phyloP scores from a whole-genome alignment of 1,140 invertebrate genomes.

The Calephelis virginiensis region DNA sequence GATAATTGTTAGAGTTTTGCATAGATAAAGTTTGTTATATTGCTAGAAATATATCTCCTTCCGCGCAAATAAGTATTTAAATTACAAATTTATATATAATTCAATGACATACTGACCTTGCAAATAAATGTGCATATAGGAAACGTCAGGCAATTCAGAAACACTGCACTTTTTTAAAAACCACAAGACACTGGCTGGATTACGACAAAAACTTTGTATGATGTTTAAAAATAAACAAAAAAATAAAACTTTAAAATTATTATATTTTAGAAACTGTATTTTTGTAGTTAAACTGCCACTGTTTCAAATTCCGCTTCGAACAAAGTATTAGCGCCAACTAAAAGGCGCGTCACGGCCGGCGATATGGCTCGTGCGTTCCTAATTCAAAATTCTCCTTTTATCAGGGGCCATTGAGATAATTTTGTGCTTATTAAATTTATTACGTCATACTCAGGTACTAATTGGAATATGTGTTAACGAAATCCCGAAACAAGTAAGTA shows the following conservation, averaged over 20 bases:
- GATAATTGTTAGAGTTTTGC: too few species aligned
- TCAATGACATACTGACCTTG: not conserved
- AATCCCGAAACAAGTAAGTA: not conserved
- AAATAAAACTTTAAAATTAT: not conserved
- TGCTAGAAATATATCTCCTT: too few species aligned
- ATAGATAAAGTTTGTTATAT: too few species aligned
- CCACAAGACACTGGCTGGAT: not conserved
- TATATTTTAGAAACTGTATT: slow-evolving; percentile 16
- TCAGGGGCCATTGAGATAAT: slow-evolving; percentile 30
- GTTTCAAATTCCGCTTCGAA: slow-evolving; percentile 27
- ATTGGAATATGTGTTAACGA: not conserved
- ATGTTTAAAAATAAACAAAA: not conserved
- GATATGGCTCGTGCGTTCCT: slow-evolving; percentile 45
- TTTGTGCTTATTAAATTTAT: slow-evolving; percentile 4
- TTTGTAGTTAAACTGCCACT: slow-evolving; percentile 18
- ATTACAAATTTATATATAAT: not conserved
- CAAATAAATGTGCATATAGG: not conserved
- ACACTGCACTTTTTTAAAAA: not conserved
- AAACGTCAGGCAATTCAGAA: not conserved
- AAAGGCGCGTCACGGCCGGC: slow-evolving; percentile 33
- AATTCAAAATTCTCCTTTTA: slow-evolving; percentile 39
- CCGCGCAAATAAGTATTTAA: too few species aligned
- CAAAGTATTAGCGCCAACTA: slow-evolving; percentile 34
- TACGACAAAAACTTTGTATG: not conserved
- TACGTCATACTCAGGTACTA: not conserved